Evolutionary conservation across 2,888 invertebrate species (phyloP).

Genomic region (Trachelus stipa): DNA sequence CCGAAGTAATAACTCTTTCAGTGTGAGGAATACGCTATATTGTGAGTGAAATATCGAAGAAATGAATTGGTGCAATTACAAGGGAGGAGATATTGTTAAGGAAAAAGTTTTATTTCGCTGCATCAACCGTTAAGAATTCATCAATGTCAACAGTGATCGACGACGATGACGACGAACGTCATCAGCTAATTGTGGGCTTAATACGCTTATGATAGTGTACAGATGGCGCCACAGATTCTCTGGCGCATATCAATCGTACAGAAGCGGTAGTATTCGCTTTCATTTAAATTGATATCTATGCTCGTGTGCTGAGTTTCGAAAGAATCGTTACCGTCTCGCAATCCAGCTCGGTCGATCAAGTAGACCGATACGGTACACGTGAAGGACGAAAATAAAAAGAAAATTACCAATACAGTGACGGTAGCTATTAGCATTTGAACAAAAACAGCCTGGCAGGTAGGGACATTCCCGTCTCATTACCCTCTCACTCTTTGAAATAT

Average conservation of each 20-base stretch:
- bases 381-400: neutral
- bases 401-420: neutral
- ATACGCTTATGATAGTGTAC: neutral
- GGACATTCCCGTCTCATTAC: neutral
- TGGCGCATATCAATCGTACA: neutral
- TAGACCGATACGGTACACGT: neutral
- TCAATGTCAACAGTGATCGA: neutral
- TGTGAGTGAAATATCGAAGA: neutral
- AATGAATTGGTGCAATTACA: neutral
- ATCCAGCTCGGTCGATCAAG: neutral
- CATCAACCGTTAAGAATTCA: neutral
- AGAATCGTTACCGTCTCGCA: neutral
- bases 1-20: neutral
- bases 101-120: neutral
- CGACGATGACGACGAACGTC: neutral
- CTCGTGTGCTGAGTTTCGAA: neutral
- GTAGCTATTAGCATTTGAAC: conserved; percentile 1
- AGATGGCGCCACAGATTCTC: neutral
- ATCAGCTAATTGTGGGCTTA: neutral
- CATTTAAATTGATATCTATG: neutral
- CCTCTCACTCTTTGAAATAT: neutral
- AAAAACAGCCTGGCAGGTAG: neutral
- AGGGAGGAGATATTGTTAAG: neutral
- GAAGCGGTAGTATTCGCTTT: neutral
- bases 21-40: neutral